A percentile compares a stretch with the other conserved stretches of the same genome.
Conservation (phyloP, 2,888 invertebrate species). For the Graphium colonna region DNA sequence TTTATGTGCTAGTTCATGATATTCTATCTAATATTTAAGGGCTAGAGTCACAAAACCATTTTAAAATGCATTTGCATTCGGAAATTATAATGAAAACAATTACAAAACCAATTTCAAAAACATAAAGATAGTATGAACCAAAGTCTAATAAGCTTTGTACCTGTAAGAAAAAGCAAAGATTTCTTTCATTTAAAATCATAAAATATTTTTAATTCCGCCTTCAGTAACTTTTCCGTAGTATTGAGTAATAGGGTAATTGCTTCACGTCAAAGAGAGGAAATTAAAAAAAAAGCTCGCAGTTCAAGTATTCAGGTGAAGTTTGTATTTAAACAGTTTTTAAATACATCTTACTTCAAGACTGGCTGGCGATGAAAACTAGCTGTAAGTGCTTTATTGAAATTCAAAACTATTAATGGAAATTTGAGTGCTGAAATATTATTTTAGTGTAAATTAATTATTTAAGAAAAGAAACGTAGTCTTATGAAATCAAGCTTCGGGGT, state of each 20-base stretch:
- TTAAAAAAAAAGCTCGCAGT: neutral
- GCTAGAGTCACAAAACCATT: too few relatives aligned
- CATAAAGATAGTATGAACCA: too few relatives aligned
- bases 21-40: too few relatives aligned
- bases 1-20: too few relatives aligned
- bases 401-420: neutral
- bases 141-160: too few relatives aligned
- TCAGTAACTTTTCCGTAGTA: neutral
- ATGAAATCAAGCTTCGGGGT: conserved; percentile 2
- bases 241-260: neutral
- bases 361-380: neutral
- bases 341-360: neutral
- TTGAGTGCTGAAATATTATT: neutral
- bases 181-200: too few relatives aligned
- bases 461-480: neutral
- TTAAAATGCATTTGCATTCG: too few relatives aligned
- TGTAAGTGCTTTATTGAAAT: neutral
- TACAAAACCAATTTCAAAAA: too few relatives aligned
- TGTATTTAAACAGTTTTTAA: neutral
- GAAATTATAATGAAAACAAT: too few relatives aligned
- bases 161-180: too few relatives aligned
- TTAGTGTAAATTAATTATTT: neutral
- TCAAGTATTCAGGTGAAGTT: neutral
- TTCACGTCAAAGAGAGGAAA: neutral
- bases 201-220: neutral